Base-by-base conservation (phyloP, 2,888 invertebrate genomes). In the Oscheius myriophilus region DNA sequence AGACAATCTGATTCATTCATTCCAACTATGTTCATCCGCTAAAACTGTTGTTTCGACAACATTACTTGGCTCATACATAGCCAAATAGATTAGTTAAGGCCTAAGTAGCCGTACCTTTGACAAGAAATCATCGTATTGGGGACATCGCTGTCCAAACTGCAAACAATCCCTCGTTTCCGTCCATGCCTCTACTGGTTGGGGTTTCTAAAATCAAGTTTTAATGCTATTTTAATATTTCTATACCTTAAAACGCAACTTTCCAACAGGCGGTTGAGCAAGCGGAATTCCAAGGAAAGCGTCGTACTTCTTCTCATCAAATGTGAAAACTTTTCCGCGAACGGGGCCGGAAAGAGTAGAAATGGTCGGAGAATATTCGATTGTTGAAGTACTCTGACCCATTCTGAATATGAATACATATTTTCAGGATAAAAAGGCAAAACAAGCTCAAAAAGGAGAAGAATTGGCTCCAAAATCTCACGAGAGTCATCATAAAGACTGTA, bases 111-210 rank as follows among this genome's bases (percentile, higher is more conserved):
- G 49, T n/a, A 73, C 72, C 72, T 70, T 66, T 4, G 69, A 70
- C 16, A 78, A 43, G 16, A 71, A 55, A 43, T 76, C 74, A 33
- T 78, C 78, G 21, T 67, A 71, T 55, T 80, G 78, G 1, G 81
- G 81, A 33, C 73, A 73, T 26, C 78, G 49, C n/a, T 77, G 80
- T 25, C 82, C 82, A 66, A 80, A 82, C n/a, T 76, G 67, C 23
- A 67, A 54, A 62, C 82, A 82, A 2, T 81, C 76, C 14, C 58
- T 57, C 1, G 74, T 51, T 21, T 78, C 72, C n/a, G 51, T 42
- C 82, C 82, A 82, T 42, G 42, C n/a, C 18, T 58, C 57, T 16
- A 57, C 67, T n/a, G 74, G 69, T 1, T 65, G 62, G 21, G 82
- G 81, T 45, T 81, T 82, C 70, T 80, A 55, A 67, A 79, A 68